A percentile compares a stretch with the other conserved stretches of the same genome.
phyloP scores from a whole-genome alignment of 2,797 vertebrate genomes.

The Scolopax bukidnonensis region DNA sequence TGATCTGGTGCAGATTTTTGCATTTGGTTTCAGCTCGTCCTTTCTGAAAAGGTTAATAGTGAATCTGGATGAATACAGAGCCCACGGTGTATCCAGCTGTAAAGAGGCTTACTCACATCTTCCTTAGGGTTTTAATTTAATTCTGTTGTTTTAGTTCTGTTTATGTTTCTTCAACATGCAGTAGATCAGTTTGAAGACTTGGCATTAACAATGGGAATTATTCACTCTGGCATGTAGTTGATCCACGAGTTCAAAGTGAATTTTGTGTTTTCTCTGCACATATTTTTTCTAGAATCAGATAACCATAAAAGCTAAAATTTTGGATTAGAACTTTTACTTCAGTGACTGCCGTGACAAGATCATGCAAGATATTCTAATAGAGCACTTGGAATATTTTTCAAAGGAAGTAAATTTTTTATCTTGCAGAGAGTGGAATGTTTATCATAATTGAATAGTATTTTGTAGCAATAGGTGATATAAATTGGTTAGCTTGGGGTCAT shows the following conservation, averaged over 20 bases:
- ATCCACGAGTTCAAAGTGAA: neutral
- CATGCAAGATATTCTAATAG: fast-evolving
- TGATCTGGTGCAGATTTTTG: neutral
- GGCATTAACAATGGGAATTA: neutral
- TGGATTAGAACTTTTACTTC: neutral
- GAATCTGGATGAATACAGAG: neutral
- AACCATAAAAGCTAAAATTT: neutral
- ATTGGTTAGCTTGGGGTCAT: too few relatives aligned
- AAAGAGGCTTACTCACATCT: neutral
- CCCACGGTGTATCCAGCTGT: neutral
- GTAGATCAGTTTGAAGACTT: neutral
- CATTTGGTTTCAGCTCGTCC: neutral
- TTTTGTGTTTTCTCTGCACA: neutral
- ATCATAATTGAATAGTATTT: neutral
- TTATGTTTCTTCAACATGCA: neutral
- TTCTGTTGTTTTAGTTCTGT: neutral
- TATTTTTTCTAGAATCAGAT: neutral
- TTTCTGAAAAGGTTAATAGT: neutral
- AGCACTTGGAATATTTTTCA: neutral
- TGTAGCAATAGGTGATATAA: neutral
- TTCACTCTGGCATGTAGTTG: neutral
- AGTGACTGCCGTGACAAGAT: neutral
- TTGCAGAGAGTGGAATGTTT: neutral
- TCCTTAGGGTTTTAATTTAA: neutral
- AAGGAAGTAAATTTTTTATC: neutral